Percentiles rank a stretch among this genome's conserved stretches.
These are phyloP conservation scores for Stratiomys singularior DNA, from an alignment of 2,888 invertebrate genomes.

Conservation along the genomic window DNA sequence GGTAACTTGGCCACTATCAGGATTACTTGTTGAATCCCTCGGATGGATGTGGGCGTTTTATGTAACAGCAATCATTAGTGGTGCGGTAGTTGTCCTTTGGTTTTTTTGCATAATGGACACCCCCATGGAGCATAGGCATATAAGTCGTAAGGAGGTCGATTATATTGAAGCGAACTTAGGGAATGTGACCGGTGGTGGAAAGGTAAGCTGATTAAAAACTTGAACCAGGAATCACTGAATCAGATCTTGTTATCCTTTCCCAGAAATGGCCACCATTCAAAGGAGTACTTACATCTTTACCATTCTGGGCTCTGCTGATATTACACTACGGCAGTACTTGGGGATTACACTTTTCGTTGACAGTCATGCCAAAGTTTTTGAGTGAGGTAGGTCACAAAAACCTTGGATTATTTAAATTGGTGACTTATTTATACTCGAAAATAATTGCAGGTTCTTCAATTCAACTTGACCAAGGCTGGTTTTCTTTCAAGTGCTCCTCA, in stretches of 20 bases:
- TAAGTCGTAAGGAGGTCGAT: constrained; percentile 71
- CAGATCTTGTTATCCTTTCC: too few relatives aligned
- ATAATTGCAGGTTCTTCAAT: constrained; percentile 69
- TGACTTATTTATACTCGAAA: neutral
- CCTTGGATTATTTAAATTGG: neutral
- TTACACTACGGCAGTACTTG: constrained; percentile 82
- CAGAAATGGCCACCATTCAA: constrained; percentile 73
- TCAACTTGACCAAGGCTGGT: constrained; percentile 77
- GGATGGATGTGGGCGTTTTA: constrained; percentile 79
- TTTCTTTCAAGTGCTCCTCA: constrained; percentile 77
- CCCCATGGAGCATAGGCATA: constrained; percentile 72
- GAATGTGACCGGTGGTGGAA: constrained; percentile 68
- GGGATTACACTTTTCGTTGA: constrained; percentile 80
- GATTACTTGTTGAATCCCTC: constrained; percentile 70
- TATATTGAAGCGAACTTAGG: constrained; percentile 73
- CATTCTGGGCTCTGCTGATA: constrained; percentile 74
- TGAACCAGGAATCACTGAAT: too few relatives aligned
- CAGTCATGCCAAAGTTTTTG: constrained; percentile 79
- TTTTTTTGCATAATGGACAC: constrained; percentile 73
- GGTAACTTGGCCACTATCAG: constrained; percentile 75
- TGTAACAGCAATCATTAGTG: constrained; percentile 69
- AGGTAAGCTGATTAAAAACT: too few relatives aligned
- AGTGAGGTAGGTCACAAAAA: constrained; percentile 66
- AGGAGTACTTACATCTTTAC: constrained; percentile 72
- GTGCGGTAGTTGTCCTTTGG: constrained; percentile 71